Percentiles rank a stretch among this genome's conserved stretches.
Evolutionary conservation across 1,140 invertebrate species (phyloP).

Genomic region (Arctopsyche grandis): DNA sequence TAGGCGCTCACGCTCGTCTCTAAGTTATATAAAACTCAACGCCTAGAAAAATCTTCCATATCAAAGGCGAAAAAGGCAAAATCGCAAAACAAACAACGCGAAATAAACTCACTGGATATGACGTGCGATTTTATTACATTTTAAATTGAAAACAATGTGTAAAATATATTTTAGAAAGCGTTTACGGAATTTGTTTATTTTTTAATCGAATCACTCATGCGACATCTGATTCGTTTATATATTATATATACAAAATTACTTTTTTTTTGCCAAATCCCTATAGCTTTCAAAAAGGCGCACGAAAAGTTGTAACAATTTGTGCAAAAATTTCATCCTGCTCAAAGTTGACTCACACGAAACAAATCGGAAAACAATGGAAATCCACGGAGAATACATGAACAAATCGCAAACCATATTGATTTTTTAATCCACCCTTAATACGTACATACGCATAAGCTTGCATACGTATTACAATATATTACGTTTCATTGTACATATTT

Average conservation of each 20-base stretch:
- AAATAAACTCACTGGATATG: too few species aligned
- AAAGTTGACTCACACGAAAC: background rate
- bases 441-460: background rate
- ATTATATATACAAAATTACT: too few species aligned
- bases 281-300: background rate
- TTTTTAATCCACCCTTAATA: slow-evolving; percentile 2
- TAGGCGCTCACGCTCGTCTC: background rate
- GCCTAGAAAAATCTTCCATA: background rate
- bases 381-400: slow-evolving; percentile 14
- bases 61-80: background rate
- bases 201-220: too few species aligned
- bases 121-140: too few species aligned
- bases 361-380: slow-evolving; percentile 12
- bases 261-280: too few species aligned
- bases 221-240: too few species aligned
- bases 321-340: background rate
- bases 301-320: slow-evolving; percentile 15
- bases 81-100: background rate
- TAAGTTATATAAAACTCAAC: slow-evolving; percentile 9
- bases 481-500: background rate
- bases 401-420: slow-evolving; percentile 6
- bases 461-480: background rate
- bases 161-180: too few species aligned
- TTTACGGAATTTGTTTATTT: too few species aligned
- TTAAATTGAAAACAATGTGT: too few species aligned